Evolutionary conservation across 1,140 invertebrate genomes (phyloP).

Genomic region (Probaryconus sp.): DNA sequence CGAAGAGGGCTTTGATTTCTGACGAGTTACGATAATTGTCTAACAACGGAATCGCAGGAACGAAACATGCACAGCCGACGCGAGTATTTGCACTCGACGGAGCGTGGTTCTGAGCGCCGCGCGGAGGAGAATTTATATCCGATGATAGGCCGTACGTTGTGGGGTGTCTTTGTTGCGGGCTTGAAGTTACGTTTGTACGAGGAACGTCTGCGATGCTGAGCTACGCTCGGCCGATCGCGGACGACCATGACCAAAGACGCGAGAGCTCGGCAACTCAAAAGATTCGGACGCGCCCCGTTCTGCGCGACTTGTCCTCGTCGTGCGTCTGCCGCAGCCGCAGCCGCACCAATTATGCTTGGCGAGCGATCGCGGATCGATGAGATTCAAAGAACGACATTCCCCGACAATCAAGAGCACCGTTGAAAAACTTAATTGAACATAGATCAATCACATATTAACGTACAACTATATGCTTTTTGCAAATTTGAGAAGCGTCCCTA

Average conservation of each 20-base stretch:
- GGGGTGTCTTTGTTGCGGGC: conserved; percentile 43
- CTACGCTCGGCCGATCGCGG: conserved; percentile 28
- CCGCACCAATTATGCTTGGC: conserved; percentile 52
- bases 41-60: conserved; percentile 29
- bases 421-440: conserved; percentile 61
- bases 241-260: conserved; percentile 35
- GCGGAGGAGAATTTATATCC: conserved; percentile 44
- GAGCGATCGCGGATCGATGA: conserved; percentile 50
- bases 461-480: conserved; percentile 22
- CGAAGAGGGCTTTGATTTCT: conserved; percentile 26
- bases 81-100: conserved; percentile 39
- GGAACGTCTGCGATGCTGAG: conserved; percentile 29
- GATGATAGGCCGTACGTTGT: conserved; percentile 39
- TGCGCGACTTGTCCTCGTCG: conserved; percentile 36
- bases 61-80: conserved; percentile 26
- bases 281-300: conserved; percentile 45
- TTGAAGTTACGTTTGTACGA: conserved; percentile 30
- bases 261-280: conserved; percentile 39
- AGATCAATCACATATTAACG: conserved; percentile 57
- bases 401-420: conserved; percentile 33
- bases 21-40: conserved; percentile 47
- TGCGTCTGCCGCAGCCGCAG: conserved; percentile 13
- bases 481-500: neutral
- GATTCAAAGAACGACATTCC: conserved; percentile 45
- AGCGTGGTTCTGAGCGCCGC: conserved; percentile 22